These are phyloP conservation scores for Limenitis camilla DNA, from an alignment of 2,888 invertebrate genomes.

Conservation along the genomic window DNA sequence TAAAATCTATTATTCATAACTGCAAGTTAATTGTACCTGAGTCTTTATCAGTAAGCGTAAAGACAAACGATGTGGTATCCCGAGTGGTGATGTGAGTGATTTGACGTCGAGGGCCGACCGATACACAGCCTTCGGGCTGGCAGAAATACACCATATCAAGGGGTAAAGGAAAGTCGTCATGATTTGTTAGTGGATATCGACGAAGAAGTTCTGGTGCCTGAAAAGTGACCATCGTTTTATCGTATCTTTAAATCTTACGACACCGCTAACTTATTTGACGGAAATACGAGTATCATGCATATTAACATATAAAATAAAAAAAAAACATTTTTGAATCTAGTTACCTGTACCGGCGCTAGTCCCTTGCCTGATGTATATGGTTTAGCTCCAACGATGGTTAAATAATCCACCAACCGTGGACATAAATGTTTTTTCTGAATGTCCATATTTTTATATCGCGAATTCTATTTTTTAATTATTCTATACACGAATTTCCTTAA, in stretches of 20 bases:
- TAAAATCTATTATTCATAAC: not conserved
- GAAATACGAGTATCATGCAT: too few relatives aligned
- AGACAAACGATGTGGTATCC: conserved; percentile 97
- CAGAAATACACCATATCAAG: conserved; percentile 99
- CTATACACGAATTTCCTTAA: conserved; percentile 38
- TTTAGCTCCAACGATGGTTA: conserved; percentile 96
- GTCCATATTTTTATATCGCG: conserved; percentile 49
- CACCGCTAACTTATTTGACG: too few relatives aligned
- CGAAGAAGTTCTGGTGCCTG: conserved; percentile 95
- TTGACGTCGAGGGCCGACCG: conserved; percentile 87
- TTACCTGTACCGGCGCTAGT: conserved; percentile 86
- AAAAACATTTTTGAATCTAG: conserved; percentile 24
- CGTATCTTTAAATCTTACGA: too few relatives aligned
- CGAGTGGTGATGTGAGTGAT: conserved; percentile 74
- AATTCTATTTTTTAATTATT: conserved; percentile 12
- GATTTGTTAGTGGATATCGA: conserved; percentile 96
- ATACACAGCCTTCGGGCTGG: conserved; percentile 98
- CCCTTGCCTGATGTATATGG: conserved; percentile 78
- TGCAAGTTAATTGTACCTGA: conserved; percentile 76
- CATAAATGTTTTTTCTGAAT: conserved; percentile 86
- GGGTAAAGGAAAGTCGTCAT: conserved; percentile 97
- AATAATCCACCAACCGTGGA: conserved; percentile 94
- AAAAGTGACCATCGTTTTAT: not conserved
- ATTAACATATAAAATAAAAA: too few relatives aligned
- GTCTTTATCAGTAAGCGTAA: conserved; percentile 98